phyloP scores from a whole-genome alignment of 1,140 invertebrate genomes.

The Euwallacea fornicatus region DNA sequence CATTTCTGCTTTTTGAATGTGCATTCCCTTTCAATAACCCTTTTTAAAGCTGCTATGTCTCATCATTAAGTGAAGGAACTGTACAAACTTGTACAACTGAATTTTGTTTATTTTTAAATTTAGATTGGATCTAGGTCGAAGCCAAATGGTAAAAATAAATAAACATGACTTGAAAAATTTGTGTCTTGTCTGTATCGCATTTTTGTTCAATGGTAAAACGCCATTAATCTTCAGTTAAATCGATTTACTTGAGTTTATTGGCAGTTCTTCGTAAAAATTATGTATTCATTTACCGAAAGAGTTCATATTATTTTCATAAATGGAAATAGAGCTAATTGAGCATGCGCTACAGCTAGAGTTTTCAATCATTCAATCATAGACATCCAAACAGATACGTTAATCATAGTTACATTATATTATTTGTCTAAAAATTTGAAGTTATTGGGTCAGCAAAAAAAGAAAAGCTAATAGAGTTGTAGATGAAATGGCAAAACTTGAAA shows the following conservation, averaged over 20 bases:
- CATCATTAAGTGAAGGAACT: no score
- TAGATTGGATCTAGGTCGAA: no score
- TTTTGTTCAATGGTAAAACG: neutral
- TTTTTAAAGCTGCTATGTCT: no score
- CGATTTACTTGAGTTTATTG: neutral
- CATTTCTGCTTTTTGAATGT: no score
- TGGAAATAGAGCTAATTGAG: neutral
- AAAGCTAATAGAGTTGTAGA: slow-evolving; percentile 8
- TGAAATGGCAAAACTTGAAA: slow-evolving; percentile 21
- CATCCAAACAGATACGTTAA: slow-evolving; percentile 13
- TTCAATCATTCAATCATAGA: slow-evolving; percentile 19
- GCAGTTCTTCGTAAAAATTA: neutral
- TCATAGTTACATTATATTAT: slow-evolving; percentile 8
- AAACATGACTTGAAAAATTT: no score
- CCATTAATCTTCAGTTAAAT: neutral
- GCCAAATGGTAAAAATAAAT: no score
- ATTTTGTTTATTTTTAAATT: no score
- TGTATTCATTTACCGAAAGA: slow-evolving; percentile 3
- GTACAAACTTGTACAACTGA: no score
- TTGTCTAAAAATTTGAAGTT: slow-evolving; percentile 17
- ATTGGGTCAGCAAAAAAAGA: slow-evolving; percentile 11
- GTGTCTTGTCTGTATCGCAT: neutral
- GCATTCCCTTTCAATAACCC: no score
- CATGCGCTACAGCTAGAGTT: slow-evolving; percentile 10
- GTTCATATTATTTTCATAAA: neutral